Conservation (phyloP, 2,797 vertebrate species). For the Hafferia zeledoni region DNA sequence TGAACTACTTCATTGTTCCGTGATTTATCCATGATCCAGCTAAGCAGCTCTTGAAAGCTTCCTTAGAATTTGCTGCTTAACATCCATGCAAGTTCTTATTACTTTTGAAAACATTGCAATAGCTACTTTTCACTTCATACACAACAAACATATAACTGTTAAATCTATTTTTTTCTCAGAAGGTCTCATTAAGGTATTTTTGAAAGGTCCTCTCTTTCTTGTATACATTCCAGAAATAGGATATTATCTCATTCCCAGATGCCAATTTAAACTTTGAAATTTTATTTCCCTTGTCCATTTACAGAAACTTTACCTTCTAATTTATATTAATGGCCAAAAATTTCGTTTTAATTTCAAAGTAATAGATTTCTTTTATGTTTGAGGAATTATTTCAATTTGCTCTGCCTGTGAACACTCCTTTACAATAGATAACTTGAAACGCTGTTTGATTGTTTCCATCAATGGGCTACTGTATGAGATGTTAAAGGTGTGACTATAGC, state of each 20-base stretch:
- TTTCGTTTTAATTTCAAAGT: not conserved
- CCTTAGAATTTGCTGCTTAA: not conserved
- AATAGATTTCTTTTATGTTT: not conserved
- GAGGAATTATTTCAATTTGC: not conserved
- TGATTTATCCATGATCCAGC: not conserved
- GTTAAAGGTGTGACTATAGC: not conserved
- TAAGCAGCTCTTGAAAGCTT: not conserved
- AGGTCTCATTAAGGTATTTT: not conserved
- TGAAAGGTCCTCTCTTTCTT: not conserved
- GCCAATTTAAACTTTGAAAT: not conserved
- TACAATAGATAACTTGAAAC: not conserved
- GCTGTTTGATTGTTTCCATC: not conserved
- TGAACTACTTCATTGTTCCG: not conserved
- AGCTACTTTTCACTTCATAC: not conserved
- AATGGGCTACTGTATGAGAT: not conserved
- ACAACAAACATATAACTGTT: not conserved
- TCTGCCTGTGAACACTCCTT: not conserved
- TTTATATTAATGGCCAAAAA: not conserved
- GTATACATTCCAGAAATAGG: not conserved
- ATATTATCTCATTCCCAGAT: not conserved
- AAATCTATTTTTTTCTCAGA: not conserved
- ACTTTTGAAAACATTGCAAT: not conserved
- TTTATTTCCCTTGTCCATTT: not conserved
- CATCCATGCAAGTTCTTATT: not conserved
- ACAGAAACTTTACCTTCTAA: not conserved